These are phyloP conservation scores for Furnarius figulus DNA, from an alignment of 2,113 vertebrate genomes.

Conservation along the genomic window DNA sequence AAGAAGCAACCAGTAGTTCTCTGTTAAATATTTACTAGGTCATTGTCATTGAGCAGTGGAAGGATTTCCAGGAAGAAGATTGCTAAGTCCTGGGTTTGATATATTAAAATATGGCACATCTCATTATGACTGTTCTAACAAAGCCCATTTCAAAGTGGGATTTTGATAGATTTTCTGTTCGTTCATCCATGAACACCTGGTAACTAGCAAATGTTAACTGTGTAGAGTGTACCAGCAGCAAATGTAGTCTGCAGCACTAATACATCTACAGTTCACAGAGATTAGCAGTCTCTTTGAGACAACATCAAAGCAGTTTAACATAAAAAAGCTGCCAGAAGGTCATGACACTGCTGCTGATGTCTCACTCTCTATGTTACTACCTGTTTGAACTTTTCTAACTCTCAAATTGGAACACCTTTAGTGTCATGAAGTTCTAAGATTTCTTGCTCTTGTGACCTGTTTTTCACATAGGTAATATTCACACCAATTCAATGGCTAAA, in stretches of 20 bases:
- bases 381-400: not conserved
- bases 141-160: not conserved
- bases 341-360: not conserved
- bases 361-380: not conserved
- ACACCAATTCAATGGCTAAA: not conserved
- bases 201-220: not conserved
- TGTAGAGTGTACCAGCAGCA: not conserved
- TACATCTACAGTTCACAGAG: not conserved
- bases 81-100: not conserved
- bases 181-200: not conserved
- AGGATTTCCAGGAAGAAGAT: not conserved
- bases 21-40: not conserved
- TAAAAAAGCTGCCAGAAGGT: not conserved
- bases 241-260: not conserved
- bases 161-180: not conserved
- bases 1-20: rapidly evolving
- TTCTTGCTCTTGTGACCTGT: not conserved
- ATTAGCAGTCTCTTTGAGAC: not conserved
- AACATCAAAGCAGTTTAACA: not conserved
- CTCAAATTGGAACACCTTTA: not conserved
- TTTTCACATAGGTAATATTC: not conserved
- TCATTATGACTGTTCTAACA: not conserved
- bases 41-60: not conserved
- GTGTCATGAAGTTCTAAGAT: not conserved
- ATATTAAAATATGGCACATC: not conserved